Evolutionary conservation across 1,140 invertebrate species (phyloP).

Genomic region (Apis laboriosa): DNA sequence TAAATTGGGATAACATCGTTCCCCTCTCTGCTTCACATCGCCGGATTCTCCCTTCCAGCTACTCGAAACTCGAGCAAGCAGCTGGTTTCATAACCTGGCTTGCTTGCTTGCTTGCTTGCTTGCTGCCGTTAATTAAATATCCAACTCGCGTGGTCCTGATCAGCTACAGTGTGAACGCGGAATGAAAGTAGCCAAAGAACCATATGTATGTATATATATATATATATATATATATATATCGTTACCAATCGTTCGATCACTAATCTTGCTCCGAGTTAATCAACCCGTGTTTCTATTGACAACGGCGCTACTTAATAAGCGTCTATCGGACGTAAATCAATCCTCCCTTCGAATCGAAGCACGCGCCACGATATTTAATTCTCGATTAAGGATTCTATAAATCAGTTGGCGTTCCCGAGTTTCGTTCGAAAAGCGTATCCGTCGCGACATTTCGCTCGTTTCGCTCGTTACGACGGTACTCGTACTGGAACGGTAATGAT

Average conservation of each 20-base stretch:
- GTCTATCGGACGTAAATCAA: constrained; percentile 14
- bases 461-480: neutral
- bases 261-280: constrained; percentile 13
- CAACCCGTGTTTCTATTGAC: neutral
- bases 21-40: neutral
- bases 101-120: constrained; percentile 13
- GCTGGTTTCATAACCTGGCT: constrained; percentile 60
- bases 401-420: neutral
- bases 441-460: too few relatives aligned
- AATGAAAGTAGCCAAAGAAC: constrained; percentile 50
- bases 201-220: neutral
- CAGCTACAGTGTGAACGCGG: constrained; percentile 49
- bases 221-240: neutral
- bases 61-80: constrained; percentile 26
- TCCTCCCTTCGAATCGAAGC: neutral
- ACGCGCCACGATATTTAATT: constrained; percentile 31
- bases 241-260: neutral
- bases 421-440: too few relatives aligned
- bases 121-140: constrained; percentile 69
- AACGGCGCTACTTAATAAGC: constrained; percentile 25
- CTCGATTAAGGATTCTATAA: constrained; percentile 16
- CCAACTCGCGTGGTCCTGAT: constrained; percentile 63
- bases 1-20: neutral
- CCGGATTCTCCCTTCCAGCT: constrained; percentile 16
- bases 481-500: neutral